A percentile compares a stretch with the other conserved stretches of the same genome.
Conservation (phyloP, 2,113 vertebrate genomes). For the Hydropotes inermis region DNA sequence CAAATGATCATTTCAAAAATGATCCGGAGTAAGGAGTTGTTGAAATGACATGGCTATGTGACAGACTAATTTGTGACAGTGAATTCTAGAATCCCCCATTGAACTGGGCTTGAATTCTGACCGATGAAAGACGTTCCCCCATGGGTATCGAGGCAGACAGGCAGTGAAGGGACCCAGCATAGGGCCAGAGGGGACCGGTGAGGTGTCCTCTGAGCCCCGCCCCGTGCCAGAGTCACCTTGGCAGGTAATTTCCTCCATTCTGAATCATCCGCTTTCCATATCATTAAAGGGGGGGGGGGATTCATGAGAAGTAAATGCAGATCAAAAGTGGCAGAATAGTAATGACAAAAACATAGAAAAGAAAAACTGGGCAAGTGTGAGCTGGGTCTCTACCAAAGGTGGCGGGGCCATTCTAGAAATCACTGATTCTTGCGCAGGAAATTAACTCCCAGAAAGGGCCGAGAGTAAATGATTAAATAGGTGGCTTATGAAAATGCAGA, state of each 20-base stretch:
- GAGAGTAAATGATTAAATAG: not conserved
- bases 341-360: not conserved
- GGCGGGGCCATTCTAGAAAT: not conserved
- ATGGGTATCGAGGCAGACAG: fast-evolving
- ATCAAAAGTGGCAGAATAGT: not conserved
- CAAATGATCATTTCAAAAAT: not conserved
- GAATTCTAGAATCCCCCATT: fast-evolving
- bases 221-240: fast-evolving
- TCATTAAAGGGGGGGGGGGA: not conserved
- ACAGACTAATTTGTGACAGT: fast-evolving
- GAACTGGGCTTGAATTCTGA: not conserved
- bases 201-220: fast-evolving
- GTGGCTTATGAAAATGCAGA: not conserved
- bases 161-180: fast-evolving
- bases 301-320: not conserved
- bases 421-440: fast-evolving
- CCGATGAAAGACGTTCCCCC: fast-evolving
- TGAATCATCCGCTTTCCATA: not conserved
- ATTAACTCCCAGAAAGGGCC: not conserved
- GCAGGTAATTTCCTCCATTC: not conserved
- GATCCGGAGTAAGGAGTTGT: not conserved
- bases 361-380: not conserved
- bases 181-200: fast-evolving
- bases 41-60: fast-evolving
- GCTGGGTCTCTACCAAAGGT: not conserved